Conservation (phyloP, 2,113 vertebrate genomes). For the Machaerirhynchus nigripectus region DNA sequence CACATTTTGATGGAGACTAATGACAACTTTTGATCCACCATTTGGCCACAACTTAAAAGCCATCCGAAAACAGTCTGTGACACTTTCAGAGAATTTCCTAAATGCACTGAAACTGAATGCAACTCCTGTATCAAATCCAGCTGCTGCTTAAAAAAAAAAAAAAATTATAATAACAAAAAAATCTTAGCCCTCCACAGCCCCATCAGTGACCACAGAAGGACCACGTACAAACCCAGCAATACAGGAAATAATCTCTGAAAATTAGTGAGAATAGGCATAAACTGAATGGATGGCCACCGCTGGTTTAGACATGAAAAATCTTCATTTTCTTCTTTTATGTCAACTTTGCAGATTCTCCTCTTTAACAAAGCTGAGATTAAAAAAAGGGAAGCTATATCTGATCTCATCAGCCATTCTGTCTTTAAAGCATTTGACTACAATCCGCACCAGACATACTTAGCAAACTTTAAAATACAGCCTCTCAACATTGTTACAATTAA, state of each 20-base stretch:
- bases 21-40: not conserved
- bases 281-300: not conserved
- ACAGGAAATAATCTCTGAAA: not conserved
- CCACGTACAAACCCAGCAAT: not conserved
- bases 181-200: not conserved
- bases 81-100: not conserved
- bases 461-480: conserved; percentile 81
- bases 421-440: conserved; percentile 71
- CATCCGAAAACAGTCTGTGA: not conserved
- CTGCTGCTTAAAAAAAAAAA: not conserved
- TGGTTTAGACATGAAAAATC: not conserved
- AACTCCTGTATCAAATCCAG: not conserved
- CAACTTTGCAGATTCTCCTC: not conserved
- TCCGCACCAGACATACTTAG: conserved; percentile 76
- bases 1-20: not conserved
- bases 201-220: not conserved
- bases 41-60: not conserved
- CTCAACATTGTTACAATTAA: conserved; percentile 85
- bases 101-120: not conserved
- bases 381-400: conserved; percentile 38
- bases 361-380: conserved; percentile 27
- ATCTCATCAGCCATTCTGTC: conserved; percentile 70
- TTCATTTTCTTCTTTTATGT: not conserved
- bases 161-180: not conserved
- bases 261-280: not conserved